These are phyloP conservation scores for Xestoiulus laeticollis DNA, from an alignment of 2,888 invertebrate species.

Conservation along the genomic window DNA sequence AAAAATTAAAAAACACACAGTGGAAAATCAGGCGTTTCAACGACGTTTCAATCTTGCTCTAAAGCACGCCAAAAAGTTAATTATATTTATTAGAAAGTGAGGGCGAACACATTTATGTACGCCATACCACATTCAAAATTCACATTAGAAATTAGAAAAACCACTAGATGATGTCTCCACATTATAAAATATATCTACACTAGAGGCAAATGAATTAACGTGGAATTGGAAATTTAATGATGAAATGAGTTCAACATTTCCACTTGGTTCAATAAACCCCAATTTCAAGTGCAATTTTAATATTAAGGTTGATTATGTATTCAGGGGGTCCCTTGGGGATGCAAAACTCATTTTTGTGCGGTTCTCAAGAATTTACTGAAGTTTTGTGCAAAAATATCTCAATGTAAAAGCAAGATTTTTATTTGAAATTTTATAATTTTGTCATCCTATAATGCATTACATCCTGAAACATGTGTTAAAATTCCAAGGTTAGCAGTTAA, in stretches of 20 bases:
- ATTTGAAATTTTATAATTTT: too few relatives aligned
- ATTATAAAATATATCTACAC: not conserved
- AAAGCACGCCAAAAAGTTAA: not conserved
- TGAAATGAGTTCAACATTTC: not conserved
- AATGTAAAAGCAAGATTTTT: too few relatives aligned
- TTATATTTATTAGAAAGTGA: slow-evolving; percentile 17
- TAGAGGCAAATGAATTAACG: not conserved
- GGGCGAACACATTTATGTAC: not conserved
- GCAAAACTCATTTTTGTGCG: too few relatives aligned
- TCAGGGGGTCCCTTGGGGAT: too few relatives aligned
- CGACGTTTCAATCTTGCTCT: not conserved
- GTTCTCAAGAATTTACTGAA: too few relatives aligned
- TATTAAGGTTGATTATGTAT: not conserved
- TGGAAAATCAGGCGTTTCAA: not conserved
- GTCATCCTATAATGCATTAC: too few relatives aligned
- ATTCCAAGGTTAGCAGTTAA: too few relatives aligned
- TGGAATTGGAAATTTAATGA: not conserved
- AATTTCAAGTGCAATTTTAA: not conserved
- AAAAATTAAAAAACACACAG: not conserved
- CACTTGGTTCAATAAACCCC: not conserved
- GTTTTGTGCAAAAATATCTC: too few relatives aligned
- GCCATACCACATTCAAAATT: slow-evolving; percentile 9
- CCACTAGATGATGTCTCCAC: slow-evolving; percentile 11
- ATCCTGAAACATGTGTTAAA: too few relatives aligned
- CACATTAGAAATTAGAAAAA: not conserved